A percentile compares a stretch with the other conserved stretches of the same genome.
Conservation (phyloP, 2,797 vertebrate species). For the Sebastes nivosus region DNA sequence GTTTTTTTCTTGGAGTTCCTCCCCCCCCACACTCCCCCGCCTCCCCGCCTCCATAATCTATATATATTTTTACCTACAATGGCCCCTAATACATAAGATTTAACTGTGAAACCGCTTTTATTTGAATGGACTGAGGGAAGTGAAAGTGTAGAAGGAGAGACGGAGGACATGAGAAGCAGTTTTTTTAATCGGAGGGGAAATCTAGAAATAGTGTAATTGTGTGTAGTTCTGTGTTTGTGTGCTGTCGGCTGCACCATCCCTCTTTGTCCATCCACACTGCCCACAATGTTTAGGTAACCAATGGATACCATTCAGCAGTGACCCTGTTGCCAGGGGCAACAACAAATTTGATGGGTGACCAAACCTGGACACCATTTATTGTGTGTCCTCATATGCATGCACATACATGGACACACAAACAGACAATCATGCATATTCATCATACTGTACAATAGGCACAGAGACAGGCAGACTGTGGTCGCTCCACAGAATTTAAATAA, state of each 20-base stretch:
- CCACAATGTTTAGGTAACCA: constrained; percentile 57
- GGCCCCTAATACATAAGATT: background rate
- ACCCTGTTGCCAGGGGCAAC: constrained; percentile 62
- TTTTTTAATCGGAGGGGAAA: background rate
- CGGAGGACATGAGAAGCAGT: background rate
- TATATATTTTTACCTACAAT: background rate
- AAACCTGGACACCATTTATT: constrained; percentile 8
- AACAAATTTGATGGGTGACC: constrained; percentile 28
- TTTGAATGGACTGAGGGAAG: background rate
- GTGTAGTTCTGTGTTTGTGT: background rate
- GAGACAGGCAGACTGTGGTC: background rate
- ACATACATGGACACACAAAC: background rate
- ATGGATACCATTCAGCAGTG: constrained; percentile 45
- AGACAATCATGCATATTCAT: constrained; percentile 14
- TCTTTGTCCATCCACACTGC: constrained; percentile 17
- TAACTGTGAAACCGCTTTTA: background rate
- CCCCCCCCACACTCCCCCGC: no score
- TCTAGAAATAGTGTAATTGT: background rate
- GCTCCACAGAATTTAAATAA: constrained; percentile 19
- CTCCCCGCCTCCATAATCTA: no score
- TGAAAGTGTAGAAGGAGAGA: background rate
- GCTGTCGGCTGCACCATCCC: background rate
- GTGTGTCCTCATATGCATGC: background rate
- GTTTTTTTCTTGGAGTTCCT: no score
- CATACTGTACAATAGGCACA: background rate